Percentiles rank a stretch among this genome's conserved stretches.
Conservation (phyloP, 64 coral and sea anemone genomes). For the Astreopora myriophthalma region DNA sequence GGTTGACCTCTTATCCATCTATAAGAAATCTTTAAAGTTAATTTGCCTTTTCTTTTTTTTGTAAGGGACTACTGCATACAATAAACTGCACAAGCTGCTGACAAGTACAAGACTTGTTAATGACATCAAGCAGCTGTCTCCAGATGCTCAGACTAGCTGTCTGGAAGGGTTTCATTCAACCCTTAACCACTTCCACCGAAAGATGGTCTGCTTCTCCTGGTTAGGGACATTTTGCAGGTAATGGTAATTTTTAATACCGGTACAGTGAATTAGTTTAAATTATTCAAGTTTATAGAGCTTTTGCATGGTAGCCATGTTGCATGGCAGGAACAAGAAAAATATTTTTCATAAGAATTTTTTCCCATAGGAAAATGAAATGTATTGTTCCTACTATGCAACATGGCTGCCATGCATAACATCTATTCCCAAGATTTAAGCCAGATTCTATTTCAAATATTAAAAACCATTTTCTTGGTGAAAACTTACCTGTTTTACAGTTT, state of each 20-base stretch:
- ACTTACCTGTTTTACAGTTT: neutral
- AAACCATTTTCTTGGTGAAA: neutral
- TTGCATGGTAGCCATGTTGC: too few relatives aligned
- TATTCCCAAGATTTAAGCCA: neutral
- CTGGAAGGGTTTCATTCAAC: conserved; percentile 48
- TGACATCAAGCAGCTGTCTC: conserved; percentile 49
- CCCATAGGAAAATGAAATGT: too few relatives aligned
- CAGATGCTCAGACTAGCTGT: conserved; percentile 1
- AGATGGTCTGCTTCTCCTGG: conserved; percentile 32
- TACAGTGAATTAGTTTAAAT: neutral
- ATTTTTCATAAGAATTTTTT: too few relatives aligned
- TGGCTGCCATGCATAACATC: too few relatives aligned
- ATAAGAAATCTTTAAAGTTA: neutral
- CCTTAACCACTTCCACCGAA: conserved; percentile 33
- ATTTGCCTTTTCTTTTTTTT: conserved; percentile 10
- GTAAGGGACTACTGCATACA: conserved; percentile 8
- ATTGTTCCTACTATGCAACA: too few relatives aligned
- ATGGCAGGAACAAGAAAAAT: too few relatives aligned
- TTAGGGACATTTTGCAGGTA: conserved; percentile 30
- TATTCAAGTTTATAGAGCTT: neutral
- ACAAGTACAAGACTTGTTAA: conserved; percentile 13
- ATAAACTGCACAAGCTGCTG: conserved; percentile 8
- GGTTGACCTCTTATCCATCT: neutral
- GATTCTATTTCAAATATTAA: neutral
- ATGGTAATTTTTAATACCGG: neutral